Percentiles rank a stretch among this genome's conserved stretches.
Conservation (phyloP, 2,888 invertebrate species). For the Trachelus stipa region DNA sequence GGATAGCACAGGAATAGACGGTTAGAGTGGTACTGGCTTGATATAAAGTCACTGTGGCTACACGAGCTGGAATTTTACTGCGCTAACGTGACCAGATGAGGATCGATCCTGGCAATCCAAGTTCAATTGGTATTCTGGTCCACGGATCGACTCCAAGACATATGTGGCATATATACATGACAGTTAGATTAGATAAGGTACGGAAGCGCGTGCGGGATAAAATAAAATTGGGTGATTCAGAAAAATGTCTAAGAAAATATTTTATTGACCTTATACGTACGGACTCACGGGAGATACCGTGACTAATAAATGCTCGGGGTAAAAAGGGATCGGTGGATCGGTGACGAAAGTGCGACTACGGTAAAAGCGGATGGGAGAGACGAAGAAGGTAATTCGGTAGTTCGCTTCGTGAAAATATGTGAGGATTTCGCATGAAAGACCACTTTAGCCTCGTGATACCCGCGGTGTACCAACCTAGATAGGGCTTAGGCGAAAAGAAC, state of each 20-base stretch:
- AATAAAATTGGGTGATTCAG: neutral
- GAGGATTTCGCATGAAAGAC: constrained; percentile 1
- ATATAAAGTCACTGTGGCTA: neutral
- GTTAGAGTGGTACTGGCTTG: neutral
- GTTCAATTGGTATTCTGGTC: neutral
- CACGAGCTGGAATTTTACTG: neutral
- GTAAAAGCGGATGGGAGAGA: neutral
- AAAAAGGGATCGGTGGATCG: neutral
- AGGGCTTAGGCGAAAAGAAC: constrained; percentile 24
- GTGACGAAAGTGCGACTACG: neutral
- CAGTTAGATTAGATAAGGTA: neutral
- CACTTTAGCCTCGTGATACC: constrained; percentile 13
- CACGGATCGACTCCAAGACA: neutral
- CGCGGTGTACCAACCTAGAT: constrained; percentile 16
- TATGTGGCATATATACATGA: neutral
- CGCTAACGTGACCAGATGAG: neutral
- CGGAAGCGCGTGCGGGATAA: neutral
- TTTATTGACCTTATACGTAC: too few relatives aligned
- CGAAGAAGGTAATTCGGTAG: neutral
- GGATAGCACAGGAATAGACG: neutral
- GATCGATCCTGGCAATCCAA: neutral
- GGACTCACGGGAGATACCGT: too few relatives aligned
- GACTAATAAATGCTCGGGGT: neutral
- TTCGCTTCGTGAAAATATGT: neutral
- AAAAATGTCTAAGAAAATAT: too few relatives aligned